These are phyloP conservation scores for Agelas oroides DNA, from an alignment of 37 sponge, comb jelly and placozoan genomes.

Conservation along the genomic window DNA sequence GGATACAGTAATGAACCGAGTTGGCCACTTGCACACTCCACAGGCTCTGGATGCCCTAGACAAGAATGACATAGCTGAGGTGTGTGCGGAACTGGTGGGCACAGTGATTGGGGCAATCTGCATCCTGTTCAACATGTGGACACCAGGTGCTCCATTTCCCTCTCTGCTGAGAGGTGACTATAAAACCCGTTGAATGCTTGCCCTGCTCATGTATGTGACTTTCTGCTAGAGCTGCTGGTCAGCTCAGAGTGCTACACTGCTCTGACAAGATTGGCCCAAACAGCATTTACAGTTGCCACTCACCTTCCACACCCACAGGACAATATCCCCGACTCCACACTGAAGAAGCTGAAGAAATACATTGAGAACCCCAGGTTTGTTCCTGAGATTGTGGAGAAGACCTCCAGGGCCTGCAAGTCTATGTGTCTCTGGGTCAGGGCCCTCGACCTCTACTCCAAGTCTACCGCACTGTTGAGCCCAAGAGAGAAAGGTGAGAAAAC, in stretches of 20 bases:
- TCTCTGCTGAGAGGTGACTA: too few relatives aligned
- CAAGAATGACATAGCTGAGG: slow-evolving; percentile 97
- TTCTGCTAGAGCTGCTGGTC: too few relatives aligned
- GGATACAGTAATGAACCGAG: too few relatives aligned
- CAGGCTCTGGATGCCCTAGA: slow-evolving; percentile 95
- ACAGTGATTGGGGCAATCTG: slow-evolving; percentile 98
- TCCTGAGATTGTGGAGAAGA: slow-evolving; percentile 94
- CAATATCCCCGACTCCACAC: slow-evolving; percentile 90
- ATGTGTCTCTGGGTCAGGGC: slow-evolving; percentile 99
- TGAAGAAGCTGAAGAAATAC: slow-evolving; percentile 98
- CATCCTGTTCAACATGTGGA: slow-evolving; percentile 81
- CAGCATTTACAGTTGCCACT: too few relatives aligned
- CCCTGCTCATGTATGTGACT: too few relatives aligned
- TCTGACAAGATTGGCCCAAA: too few relatives aligned
- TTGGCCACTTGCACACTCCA: too few relatives aligned
- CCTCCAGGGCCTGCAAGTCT: slow-evolving; percentile 96
- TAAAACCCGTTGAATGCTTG: too few relatives aligned
- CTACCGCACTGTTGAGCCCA: slow-evolving; percentile 95
- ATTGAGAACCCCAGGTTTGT: slow-evolving; percentile 97
- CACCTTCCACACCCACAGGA: slow-evolving; percentile 39
- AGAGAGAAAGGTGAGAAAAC: slow-evolving; percentile 86
- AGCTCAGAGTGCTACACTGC: too few relatives aligned
- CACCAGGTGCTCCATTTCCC: too few relatives aligned
- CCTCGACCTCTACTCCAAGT: slow-evolving; percentile 94
- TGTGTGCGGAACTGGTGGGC: slow-evolving; percentile 92